Conservation (phyloP, 2,113 vertebrate genomes). For the Motacilla tschutschensis region DNA sequence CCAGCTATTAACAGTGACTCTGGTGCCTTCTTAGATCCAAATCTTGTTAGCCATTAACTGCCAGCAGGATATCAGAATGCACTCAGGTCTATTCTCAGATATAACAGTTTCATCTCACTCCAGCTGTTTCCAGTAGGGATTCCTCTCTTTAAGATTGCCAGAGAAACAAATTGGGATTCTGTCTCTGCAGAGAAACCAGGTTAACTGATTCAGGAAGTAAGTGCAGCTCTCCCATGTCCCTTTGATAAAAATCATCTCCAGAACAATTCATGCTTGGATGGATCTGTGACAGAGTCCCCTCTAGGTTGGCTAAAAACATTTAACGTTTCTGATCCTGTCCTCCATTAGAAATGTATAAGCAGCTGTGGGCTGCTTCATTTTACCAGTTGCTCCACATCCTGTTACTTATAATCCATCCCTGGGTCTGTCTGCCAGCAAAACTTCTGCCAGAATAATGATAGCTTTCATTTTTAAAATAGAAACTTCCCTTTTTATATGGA, state of each 20-base stretch:
- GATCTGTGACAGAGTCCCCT: constrained; percentile 20
- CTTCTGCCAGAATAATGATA: constrained; percentile 28
- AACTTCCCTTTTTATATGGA: constrained; percentile 15
- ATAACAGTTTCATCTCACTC: constrained; percentile 16
- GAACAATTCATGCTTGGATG: constrained; percentile 26
- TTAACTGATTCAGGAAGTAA: constrained; percentile 31
- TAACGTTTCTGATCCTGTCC: constrained; percentile 15
- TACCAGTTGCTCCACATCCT: constrained; percentile 1
- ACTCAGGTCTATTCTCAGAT: constrained; percentile 15
- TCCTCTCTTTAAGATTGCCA: constrained; percentile 9
- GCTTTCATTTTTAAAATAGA: constrained; percentile 32
- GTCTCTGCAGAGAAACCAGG: constrained; percentile 26
- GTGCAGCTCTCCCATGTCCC: neutral
- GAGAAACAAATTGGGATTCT: constrained; percentile 8
- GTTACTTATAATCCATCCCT: constrained; percentile 15
- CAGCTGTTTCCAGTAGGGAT: constrained; percentile 39
- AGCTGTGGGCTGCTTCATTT: constrained; percentile 25
- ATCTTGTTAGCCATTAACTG: constrained; percentile 37
- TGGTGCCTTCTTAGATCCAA: constrained; percentile 4
- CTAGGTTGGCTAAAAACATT: constrained; percentile 13
- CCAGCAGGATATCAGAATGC: constrained; percentile 22
- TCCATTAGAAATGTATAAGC: constrained; percentile 11
- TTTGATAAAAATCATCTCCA: constrained; percentile 35
- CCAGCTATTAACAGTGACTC: constrained; percentile 5
- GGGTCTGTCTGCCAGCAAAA: constrained; percentile 25